Percentiles rank a stretch among this genome's conserved stretches.
phyloP scores from a whole-genome alignment of 2,888 invertebrate genomes.

The Antitype chi region DNA sequence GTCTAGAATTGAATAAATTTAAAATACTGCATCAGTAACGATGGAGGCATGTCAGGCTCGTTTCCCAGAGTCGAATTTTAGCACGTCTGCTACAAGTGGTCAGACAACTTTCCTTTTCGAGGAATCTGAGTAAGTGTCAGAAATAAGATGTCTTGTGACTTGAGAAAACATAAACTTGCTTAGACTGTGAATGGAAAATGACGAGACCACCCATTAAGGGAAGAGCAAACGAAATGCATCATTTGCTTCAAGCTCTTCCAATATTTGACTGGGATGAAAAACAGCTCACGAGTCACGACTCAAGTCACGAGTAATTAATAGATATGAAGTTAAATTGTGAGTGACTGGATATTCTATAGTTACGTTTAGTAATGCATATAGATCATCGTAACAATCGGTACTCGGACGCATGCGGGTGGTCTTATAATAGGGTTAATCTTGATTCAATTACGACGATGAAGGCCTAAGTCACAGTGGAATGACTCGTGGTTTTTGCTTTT shows the following conservation, averaged over 20 bases:
- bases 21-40: constrained; percentile 45
- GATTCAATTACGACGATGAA: constrained; percentile 77
- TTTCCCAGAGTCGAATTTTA: constrained; percentile 82
- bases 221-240: constrained; percentile 64
- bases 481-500: constrained; percentile 55
- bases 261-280: constrained; percentile 70
- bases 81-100: constrained; percentile 75
- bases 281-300: constrained; percentile 29
- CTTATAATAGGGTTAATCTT: constrained; percentile 80
- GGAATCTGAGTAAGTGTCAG: constrained; percentile 57
- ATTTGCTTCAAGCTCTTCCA: constrained; percentile 62
- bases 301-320: constrained; percentile 65
- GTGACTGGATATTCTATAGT: constrained; percentile 59
- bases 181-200: constrained; percentile 52
- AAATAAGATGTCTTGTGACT: constrained; percentile 64
- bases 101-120: constrained; percentile 77
- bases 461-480: constrained; percentile 50
- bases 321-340: constrained; percentile 66
- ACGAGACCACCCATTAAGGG: constrained; percentile 74
- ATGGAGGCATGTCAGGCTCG: constrained; percentile 66
- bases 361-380: constrained; percentile 57
- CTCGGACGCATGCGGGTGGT: constrained; percentile 82
- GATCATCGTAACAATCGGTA: constrained; percentile 71
- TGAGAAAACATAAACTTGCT: constrained; percentile 49
- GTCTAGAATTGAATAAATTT: constrained; percentile 43